Base-by-base conservation (phyloP, 2,888 invertebrate genomes). In the Loripinus fragilis region DNA sequence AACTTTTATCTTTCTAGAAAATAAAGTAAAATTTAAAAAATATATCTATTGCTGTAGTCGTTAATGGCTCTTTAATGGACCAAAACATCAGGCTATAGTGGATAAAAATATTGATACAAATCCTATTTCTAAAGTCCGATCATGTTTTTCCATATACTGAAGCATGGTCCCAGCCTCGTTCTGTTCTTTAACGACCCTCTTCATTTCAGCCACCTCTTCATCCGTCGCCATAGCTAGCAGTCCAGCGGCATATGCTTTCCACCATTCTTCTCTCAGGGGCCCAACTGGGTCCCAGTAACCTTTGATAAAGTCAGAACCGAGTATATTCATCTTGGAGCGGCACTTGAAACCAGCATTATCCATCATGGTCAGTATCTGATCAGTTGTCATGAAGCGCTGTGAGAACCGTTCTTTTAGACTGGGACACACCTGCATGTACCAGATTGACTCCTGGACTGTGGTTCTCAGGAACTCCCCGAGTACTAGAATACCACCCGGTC, bases 141-240 rank as follows among this genome's bases (percentile, higher is more conserved):
- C 76, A 42, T 55, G 65, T 12, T 67, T 45, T n/a, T 35, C 66
- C 41, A 66, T 67, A 52, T 67, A 76, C 33, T 70, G 28, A 25
- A 66, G 52, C 50, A 76, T 71, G 30, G 65, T 30, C 2, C 76
- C 71, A 41, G 45, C 71, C 2, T 67, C 68, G 33, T 76, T 76
- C 50, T 71, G 41, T 20, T 71, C 42, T 17, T 50, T 33, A 7
- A 71, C 30, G 7, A 42, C 60, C 10, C 25, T 35, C n/a, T 67
- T 55, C 20, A 67, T 50, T 8, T 73, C 64, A 7, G 35, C 20
- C 15, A 77, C n/a, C 17, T 77, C 77, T 17, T 69, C 69, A 8
- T 52, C 67, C 23, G 60, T 73, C 12, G 77, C 77, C 48, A 33
- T 30, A 0, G 45, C 15, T 50, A 65, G 73, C 12, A 66, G 45